These are phyloP conservation scores for Delphinus delphis DNA, from an alignment of 2,113 vertebrate genomes.

Conservation along the genomic window DNA sequence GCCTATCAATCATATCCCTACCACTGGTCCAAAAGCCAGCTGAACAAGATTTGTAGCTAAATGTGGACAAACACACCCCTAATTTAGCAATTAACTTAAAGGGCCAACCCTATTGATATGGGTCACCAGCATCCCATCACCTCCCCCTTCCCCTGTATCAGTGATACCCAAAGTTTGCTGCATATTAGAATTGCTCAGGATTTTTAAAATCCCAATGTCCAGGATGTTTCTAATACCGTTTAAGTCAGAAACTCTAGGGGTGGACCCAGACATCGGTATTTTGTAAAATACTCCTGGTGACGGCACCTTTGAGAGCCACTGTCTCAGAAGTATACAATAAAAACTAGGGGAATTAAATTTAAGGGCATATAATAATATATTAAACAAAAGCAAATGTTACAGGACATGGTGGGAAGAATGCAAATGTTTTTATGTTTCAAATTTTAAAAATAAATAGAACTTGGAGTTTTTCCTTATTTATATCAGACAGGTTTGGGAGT, in stretches of 20 bases:
- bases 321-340: not conserved
- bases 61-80: not conserved
- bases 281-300: not conserved
- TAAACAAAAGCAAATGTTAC: not conserved
- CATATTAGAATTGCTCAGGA: not conserved
- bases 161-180: not conserved
- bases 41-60: not conserved
- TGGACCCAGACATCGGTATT: not conserved
- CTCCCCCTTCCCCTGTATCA: not conserved
- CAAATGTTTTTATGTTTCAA: not conserved
- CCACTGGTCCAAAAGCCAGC: not conserved
- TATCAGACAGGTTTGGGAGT: not conserved
- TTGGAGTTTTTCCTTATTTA: not conserved
- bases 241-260: not conserved
- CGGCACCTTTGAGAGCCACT: not conserved
- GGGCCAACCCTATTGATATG: not conserved
- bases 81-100: not conserved
- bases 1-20: not conserved
- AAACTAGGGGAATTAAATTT: not conserved
- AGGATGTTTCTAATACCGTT: not conserved
- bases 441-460: conserved; percentile 32
- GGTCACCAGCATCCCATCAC: not conserved
- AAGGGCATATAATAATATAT: not conserved
- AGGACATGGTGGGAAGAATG: not conserved
- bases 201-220: not conserved